Base-by-base conservation (phyloP, 2,888 invertebrate species). In the Cerastis leucographa region DNA sequence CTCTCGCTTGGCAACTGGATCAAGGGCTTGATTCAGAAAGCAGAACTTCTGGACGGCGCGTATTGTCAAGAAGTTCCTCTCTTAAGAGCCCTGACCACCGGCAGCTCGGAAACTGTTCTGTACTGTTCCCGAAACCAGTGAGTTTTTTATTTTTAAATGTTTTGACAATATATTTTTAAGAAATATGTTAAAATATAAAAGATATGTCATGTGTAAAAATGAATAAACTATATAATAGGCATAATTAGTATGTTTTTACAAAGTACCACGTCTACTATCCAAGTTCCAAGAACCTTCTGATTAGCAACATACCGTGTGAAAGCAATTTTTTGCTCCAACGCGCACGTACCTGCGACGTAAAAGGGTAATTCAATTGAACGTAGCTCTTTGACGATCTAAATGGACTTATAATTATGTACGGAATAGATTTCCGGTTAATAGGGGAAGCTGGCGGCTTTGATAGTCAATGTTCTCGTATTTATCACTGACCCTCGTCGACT, bases 401-500 rank as follows among this genome's bases (percentile, higher is more conserved):
- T 85, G 46, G 61, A 80, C 71, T 79, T 74, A 64, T 76, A 85
- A 80, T 80, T 73, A 73, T 75, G 67, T 76, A 74, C 64, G 61
- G 70, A 80, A 79, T 77, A 82, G 51, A 78, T 76, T 67, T 76
- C 70, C 72, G 35, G 35, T 73, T 77, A 76, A 83, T 72, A 76
- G 70, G 67, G 67, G 64, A 70, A 76, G 79, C 78, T 78, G 77
- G 83, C 79, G 85, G 90, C 90, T 92, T 93, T 93, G 93, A 92
- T 93, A 92, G 92, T 92, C 91, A 91, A 93, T 93, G 93, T 91
- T 91, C 91, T 89, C 85, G 90, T 89, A 93, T 94, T 95, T 95
- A 95, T 95, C 94, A 94, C 90, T 87, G 89, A 95, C 95, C 96
- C 95, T 95, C 92, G 94, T 95, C 94, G 54, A 7, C 87, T 87